These are phyloP conservation scores for Lithophane ornitopus DNA, from an alignment of 2,888 invertebrate species.

Conservation along the genomic window DNA sequence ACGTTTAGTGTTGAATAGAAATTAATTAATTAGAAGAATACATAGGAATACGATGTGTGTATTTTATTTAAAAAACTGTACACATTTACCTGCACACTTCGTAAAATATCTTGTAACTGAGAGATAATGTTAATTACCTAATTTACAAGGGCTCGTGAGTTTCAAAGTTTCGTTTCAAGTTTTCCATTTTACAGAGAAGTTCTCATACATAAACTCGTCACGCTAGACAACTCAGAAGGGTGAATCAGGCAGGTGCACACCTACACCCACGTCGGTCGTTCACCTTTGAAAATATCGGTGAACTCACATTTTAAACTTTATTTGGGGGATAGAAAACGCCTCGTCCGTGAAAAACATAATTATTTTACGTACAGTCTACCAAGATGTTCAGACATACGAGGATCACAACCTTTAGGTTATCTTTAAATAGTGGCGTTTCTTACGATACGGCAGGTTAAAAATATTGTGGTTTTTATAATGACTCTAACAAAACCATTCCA, in stretches of 20 bases:
- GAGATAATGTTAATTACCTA: background rate
- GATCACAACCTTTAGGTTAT: background rate
- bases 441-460: background rate
- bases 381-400: background rate
- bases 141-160: slow-evolving; percentile 4
- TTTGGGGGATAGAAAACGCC: slow-evolving; percentile 5
- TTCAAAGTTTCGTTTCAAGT: slow-evolving; percentile 18
- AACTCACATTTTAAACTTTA: slow-evolving; percentile 16
- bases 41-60: background rate
- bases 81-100: background rate
- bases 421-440: background rate
- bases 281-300: slow-evolving; percentile 26
- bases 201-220: slow-evolving; percentile 30
- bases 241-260: slow-evolving; percentile 29
- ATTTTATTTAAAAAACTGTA: background rate
- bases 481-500: background rate
- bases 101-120: background rate
- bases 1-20: too few relatives aligned
- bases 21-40: too few relatives aligned
- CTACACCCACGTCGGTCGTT: slow-evolving; percentile 23
- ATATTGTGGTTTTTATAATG: background rate
- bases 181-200: slow-evolving; percentile 14
- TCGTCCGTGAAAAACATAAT: background rate
- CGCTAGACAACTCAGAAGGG: slow-evolving; percentile 20
- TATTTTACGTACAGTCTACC: background rate